Evolutionary conservation across 2,888 invertebrate genomes (phyloP).

Genomic region (Laothoe populi): DNA sequence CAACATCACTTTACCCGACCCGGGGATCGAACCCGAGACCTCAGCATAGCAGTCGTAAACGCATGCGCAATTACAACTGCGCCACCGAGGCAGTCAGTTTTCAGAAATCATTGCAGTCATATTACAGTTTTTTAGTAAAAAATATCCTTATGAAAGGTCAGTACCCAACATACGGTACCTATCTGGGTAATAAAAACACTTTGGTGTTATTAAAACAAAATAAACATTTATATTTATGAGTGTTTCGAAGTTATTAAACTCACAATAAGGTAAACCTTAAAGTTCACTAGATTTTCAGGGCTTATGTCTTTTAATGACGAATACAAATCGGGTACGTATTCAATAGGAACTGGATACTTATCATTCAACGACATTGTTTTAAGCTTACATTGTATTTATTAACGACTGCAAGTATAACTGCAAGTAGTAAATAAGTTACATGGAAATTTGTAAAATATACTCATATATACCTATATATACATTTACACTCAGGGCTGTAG

Average conservation of each 20-base stretch:
- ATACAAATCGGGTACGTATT: neutral
- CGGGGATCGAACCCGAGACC: no score
- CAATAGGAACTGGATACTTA: neutral
- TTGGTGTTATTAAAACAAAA: neutral
- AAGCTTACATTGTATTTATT: neutral
- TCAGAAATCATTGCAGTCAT: neutral
- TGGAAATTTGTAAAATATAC: neutral
- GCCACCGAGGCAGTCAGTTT: neutral
- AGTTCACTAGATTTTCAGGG: constrained; percentile 1
- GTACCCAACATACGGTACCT: neutral
- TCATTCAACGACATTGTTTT: neutral
- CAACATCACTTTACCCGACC: no score
- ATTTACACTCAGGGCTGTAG: no score
- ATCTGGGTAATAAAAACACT: neutral
- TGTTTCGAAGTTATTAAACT: neutral
- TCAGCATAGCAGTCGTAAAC: no score
- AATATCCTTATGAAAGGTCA: neutral
- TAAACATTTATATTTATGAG: constrained; percentile 17
- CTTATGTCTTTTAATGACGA: neutral
- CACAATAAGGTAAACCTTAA: neutral
- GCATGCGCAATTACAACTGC: no score
- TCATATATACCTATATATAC: no score
- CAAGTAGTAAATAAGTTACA: neutral
- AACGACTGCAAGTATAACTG: no score
- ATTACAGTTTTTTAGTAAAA: neutral